Conservation (phyloP, 2,888 invertebrate genomes). For the Folsomia manolachei region DNA sequence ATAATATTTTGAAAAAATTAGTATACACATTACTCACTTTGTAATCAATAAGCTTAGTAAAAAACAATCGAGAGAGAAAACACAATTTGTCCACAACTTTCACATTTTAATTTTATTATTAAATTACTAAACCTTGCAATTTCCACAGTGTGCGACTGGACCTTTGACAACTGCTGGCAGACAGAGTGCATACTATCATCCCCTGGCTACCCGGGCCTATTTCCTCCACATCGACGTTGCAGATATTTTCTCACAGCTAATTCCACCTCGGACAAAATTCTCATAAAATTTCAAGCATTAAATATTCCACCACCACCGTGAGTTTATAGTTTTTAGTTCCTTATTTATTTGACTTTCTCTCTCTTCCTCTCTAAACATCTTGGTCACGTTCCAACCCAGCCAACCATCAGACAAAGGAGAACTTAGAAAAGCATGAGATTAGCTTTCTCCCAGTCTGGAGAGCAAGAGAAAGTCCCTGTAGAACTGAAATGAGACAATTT, state of each 20-base stretch:
- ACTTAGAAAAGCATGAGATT: too few species aligned
- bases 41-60: too few species aligned
- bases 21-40: too few species aligned
- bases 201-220: slow-evolving; percentile 71
- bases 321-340: too few species aligned
- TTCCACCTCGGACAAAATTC: slow-evolving; percentile 54
- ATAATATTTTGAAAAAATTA: too few species aligned
- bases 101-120: too few species aligned
- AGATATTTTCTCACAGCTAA: slow-evolving; percentile 68
- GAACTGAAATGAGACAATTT: slow-evolving; percentile 1
- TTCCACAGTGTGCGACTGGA: slow-evolving; percentile 69
- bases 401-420: too few species aligned
- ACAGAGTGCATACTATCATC: slow-evolving; percentile 67
- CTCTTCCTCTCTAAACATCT: background rate
- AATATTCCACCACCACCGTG: slow-evolving; percentile 21
- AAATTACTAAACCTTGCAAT: slow-evolving; percentile 11
- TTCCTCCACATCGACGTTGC: slow-evolving; percentile 63
- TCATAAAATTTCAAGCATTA: slow-evolving; percentile 12
- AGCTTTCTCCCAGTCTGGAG: too few species aligned
- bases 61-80: too few species aligned
- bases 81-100: too few species aligned
- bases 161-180: slow-evolving; percentile 66
- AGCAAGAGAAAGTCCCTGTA: background rate
- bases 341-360: background rate
- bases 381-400: background rate